A percentile compares a stretch with the other conserved stretches of the same genome.
Conservation (phyloP, 2,113 vertebrate species). For the Gymnocephalus cernua region DNA sequence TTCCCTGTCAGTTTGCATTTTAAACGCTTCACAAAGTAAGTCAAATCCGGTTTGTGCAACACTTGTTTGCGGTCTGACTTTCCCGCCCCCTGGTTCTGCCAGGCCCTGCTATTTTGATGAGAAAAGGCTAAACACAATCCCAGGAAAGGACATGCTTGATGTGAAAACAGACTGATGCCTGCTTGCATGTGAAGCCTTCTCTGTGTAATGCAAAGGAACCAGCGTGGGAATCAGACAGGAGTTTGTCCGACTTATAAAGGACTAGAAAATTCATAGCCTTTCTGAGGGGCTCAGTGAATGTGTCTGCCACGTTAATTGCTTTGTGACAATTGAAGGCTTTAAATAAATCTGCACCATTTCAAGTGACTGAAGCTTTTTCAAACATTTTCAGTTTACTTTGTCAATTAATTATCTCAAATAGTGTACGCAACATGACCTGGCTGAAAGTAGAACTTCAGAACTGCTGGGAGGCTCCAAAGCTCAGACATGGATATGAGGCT, state of each 20-base stretch:
- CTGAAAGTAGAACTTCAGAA: constrained; percentile 28
- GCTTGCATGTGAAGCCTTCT: constrained; percentile 41
- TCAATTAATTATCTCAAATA: constrained; percentile 60
- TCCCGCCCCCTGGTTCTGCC: constrained; percentile 37
- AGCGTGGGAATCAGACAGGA: constrained; percentile 52
- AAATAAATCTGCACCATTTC: constrained; percentile 47
- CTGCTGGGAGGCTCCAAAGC: constrained; percentile 18
- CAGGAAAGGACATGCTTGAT: constrained; percentile 60
- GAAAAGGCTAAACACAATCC: constrained; percentile 50
- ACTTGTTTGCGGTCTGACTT: constrained; percentile 53
- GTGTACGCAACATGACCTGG: constrained; percentile 34
- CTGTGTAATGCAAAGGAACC: constrained; percentile 1
- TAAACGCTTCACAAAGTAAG: constrained; percentile 78
- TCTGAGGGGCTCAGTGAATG: constrained; percentile 29
- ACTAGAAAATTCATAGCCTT: constrained; percentile 10
- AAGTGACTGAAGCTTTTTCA: constrained; percentile 42
- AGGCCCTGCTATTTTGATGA: constrained; percentile 31
- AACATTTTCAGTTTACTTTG: constrained; percentile 54
- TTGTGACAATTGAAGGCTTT: constrained; percentile 58
- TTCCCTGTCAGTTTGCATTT: constrained; percentile 79
- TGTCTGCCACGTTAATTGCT: constrained; percentile 56
- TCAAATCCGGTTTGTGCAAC: constrained; percentile 79
- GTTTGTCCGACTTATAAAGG: constrained; percentile 29
- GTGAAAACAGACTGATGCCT: constrained; percentile 61
- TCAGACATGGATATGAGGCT: constrained; percentile 50